Evolutionary conservation across 1,140 invertebrate genomes (phyloP).

Genomic region (Asbolus verrucosus): DNA sequence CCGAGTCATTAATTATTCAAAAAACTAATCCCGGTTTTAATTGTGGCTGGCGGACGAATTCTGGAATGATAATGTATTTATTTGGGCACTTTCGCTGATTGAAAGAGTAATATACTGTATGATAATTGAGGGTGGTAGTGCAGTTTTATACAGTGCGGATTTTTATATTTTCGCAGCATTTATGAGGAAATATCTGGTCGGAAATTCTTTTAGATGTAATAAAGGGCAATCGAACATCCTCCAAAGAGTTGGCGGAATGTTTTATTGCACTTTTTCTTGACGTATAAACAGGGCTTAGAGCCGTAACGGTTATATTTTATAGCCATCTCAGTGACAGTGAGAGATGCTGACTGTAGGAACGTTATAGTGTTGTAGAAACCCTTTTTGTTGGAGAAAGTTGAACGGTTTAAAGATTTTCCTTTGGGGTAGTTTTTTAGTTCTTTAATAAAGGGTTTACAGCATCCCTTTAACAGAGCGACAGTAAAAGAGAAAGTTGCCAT

Average conservation of each 20-base stretch:
- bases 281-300: slow-evolving; percentile 51
- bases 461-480: slow-evolving; percentile 20
- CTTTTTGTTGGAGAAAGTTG: slow-evolving; percentile 52
- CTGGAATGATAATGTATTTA: too few species aligned
- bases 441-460: slow-evolving; percentile 53
- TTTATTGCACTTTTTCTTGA: slow-evolving; percentile 52
- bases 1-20: too few species aligned
- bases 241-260: slow-evolving; percentile 45
- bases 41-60: too few species aligned
- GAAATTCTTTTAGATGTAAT: slow-evolving; percentile 34
- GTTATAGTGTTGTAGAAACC: slow-evolving; percentile 37
- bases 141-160: neutral
- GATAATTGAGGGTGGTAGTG: too few species aligned
- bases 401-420: slow-evolving; percentile 47
- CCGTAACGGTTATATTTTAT: slow-evolving; percentile 54
- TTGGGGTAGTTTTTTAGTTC: slow-evolving; percentile 47
- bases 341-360: slow-evolving; percentile 37
- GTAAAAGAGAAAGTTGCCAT: slow-evolving; percentile 51
- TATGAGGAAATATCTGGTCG: slow-evolving; percentile 17
- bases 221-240: slow-evolving; percentile 41
- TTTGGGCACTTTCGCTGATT: too few species aligned
- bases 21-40: too few species aligned
- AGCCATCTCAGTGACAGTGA: slow-evolving; percentile 45
- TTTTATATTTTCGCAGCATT: slow-evolving; percentile 18
- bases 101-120: too few species aligned